Base-by-base conservation (phyloP, 2,888 invertebrate genomes). In the Yponomeuta plumbellus region DNA sequence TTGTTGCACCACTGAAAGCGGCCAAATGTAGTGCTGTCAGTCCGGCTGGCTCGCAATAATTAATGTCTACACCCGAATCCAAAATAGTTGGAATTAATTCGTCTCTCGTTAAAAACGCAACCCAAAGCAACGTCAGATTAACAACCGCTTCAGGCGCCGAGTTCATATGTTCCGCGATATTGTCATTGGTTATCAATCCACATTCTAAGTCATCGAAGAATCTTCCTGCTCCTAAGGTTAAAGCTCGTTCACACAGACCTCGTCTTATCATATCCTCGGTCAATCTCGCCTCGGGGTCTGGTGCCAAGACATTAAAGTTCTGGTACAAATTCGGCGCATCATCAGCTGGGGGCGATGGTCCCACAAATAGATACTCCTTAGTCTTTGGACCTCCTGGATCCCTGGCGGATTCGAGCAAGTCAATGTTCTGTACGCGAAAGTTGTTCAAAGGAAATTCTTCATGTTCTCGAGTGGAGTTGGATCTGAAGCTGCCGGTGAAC, bases 271-370 rank as follows among this genome's bases (percentile, higher is more conserved):
- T 93, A 69, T 96, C 96, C 79, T 94, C 92, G 68, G 94, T 94
- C 71, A 95, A 89, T 76, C 94, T 94, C 68, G 95, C 94, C 74
- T 94, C 94, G 61, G 94, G 92, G 73, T 95, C 94, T 59, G 94
- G 93, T 56, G 93, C 93, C 21, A 93, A 92, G 71, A 95, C 93
- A 75, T 94, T 94, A 70, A 95, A 95, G 79, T 94, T 96, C 73
- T 96, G 95, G 81, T 95, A 95, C 89, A 95, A 93, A 73, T 95
- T 94, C 65, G 95, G 94, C 3, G 95, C 94, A 86, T 95, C 95
- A 84, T 96, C 96, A 61, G 95, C 94, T 2, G 96, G 96, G 17
- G 96, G 96, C 8, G 96, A 95, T 17, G 95, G 95, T 20, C 96
- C 96, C 70, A 95, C 95, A 78, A 96, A 95, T 85, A 96, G 93